These are phyloP conservation scores for Drosophila dunni DNA, from an alignment of 1,140 invertebrate species.

Conservation along the genomic window DNA sequence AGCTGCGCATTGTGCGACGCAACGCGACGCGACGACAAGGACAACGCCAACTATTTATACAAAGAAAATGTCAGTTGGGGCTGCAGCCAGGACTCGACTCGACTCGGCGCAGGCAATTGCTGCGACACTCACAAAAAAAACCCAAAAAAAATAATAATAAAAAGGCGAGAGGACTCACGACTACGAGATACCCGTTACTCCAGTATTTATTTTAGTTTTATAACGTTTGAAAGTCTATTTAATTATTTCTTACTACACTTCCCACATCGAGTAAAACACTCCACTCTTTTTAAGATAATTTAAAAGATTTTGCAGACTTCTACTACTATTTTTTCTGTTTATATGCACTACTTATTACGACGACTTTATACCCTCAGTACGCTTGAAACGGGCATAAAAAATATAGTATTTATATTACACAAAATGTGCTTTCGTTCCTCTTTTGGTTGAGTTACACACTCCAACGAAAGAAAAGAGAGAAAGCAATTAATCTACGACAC, in stretches of 20 bases:
- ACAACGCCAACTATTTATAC: slow-evolving; percentile 73
- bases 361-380: too few relatives aligned
- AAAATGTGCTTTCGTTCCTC: slow-evolving; percentile 56
- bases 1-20: slow-evolving; percentile 62
- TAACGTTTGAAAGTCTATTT: too few relatives aligned
- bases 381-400: slow-evolving; percentile 22
- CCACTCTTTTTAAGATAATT: too few relatives aligned
- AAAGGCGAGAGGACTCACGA: too few relatives aligned
- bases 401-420: slow-evolving; percentile 79
- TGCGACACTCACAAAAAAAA: slow-evolving; percentile 23
- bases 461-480: slow-evolving; percentile 41
- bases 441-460: slow-evolving; percentile 7
- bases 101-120: slow-evolving; percentile 42
- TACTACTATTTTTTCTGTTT: too few relatives aligned
- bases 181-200: too few relatives aligned
- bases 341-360: too few relatives aligned
- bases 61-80: slow-evolving; percentile 56
- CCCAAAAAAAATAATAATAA: slow-evolving; percentile 25
- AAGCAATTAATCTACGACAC: slow-evolving; percentile 82
- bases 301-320: too few relatives aligned
- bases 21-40: slow-evolving; percentile 25
- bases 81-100: slow-evolving; percentile 10
- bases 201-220: too few relatives aligned
- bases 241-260: too few relatives aligned
- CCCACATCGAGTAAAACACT: too few relatives aligned